Percentiles rank a stretch among this genome's conserved stretches.
Conservation (phyloP, 1,140 invertebrate genomes). For the Hestina assimilis region DNA sequence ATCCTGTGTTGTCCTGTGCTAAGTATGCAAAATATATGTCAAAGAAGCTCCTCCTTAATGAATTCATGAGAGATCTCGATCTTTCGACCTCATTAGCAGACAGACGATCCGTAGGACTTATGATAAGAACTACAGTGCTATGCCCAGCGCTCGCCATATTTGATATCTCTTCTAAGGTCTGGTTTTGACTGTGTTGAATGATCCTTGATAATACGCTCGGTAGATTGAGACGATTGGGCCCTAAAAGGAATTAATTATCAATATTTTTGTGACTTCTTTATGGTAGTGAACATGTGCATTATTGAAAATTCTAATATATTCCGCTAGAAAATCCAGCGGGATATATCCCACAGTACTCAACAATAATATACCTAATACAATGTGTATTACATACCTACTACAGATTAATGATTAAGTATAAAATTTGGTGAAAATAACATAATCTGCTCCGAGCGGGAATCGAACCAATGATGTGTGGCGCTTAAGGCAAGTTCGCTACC, state of each 20-base stretch:
- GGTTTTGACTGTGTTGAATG: conserved; percentile 52
- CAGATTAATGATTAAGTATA: too few relatives aligned
- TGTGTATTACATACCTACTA: too few relatives aligned
- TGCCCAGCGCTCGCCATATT: conserved; percentile 47
- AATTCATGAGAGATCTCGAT: conserved; percentile 53
- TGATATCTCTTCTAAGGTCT: conserved; percentile 44
- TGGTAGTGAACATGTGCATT: too few relatives aligned
- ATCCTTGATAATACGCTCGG: conserved; percentile 63
- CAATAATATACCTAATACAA: too few relatives aligned
- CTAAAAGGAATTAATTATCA: conserved; percentile 38
- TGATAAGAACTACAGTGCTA: conserved; percentile 61
- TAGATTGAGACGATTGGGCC: conserved; percentile 70
- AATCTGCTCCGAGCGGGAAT: too few relatives aligned
- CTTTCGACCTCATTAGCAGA: conserved; percentile 58
- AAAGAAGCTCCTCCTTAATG: conserved; percentile 56
- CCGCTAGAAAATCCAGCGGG: too few relatives aligned
- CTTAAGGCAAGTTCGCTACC: too few relatives aligned
- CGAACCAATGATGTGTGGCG: too few relatives aligned
- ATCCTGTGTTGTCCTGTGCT: conserved; percentile 53
- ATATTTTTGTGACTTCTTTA: too few relatives aligned
- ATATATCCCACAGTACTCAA: too few relatives aligned
- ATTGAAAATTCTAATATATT: too few relatives aligned
- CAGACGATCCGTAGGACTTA: conserved; percentile 59
- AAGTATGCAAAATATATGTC: conserved; percentile 70
- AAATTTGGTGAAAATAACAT: too few relatives aligned